Conservation (phyloP, 2,113 vertebrate genomes). For the Thinocorus orbignyianus region DNA sequence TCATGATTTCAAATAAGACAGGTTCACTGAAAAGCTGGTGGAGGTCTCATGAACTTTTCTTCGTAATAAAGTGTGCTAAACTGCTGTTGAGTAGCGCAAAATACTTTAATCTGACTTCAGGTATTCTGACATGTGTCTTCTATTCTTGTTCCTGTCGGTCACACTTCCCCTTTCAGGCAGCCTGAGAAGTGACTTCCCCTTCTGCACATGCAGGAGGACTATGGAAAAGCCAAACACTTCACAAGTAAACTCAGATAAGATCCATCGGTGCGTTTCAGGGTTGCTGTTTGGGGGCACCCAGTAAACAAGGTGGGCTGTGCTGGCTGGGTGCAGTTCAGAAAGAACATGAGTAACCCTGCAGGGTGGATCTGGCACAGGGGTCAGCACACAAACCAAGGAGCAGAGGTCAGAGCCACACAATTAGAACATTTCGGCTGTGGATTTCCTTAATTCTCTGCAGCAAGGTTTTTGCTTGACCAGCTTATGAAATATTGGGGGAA, state of each 20-base stretch:
- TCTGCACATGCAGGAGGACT: background rate
- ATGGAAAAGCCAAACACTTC: background rate
- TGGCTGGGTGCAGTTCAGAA: background rate
- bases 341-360: background rate
- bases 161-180: background rate
- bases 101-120: background rate
- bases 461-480: background rate
- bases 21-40: background rate
- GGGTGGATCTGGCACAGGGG: background rate
- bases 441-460: background rate
- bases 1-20: background rate
- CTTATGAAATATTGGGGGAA: background rate
- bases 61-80: background rate
- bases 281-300: fast-evolving
- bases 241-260: background rate
- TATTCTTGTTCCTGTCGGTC: background rate
- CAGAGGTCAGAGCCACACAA: background rate
- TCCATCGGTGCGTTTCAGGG: background rate
- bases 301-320: background rate
- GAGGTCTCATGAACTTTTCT: background rate
- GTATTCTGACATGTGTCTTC: background rate
- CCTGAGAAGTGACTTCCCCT: background rate
- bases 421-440: background rate
- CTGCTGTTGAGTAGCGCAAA: background rate
- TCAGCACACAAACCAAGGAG: background rate